Percentiles rank a stretch among this genome's conserved stretches.
These are phyloP conservation scores for Callyntrura guangdongensis DNA, from an alignment of 2,888 invertebrate species.

Conservation along the genomic window DNA sequence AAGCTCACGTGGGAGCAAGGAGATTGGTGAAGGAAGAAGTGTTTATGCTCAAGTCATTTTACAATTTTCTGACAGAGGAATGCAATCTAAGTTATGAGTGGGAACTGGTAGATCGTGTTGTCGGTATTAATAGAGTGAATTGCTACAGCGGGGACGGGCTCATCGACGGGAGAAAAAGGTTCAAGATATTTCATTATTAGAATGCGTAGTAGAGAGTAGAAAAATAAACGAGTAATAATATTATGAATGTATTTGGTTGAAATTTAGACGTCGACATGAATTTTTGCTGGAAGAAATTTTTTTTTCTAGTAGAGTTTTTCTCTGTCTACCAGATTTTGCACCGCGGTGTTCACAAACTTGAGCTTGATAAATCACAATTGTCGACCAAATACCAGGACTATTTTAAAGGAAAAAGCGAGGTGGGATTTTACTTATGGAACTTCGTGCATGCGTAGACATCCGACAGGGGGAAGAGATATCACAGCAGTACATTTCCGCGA, in stretches of 20 bases:
- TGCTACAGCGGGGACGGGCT: slow-evolving; percentile 77
- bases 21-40: slow-evolving; percentile 53
- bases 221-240: neutral
- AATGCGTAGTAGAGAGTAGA: neutral
- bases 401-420: slow-evolving; percentile 69
- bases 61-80: slow-evolving; percentile 73
- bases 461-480: slow-evolving; percentile 72
- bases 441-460: slow-evolving; percentile 69
- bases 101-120: slow-evolving; percentile 68
- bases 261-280: no score
- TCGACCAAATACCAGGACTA: slow-evolving; percentile 75
- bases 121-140: slow-evolving; percentile 78
- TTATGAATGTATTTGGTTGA: neutral
- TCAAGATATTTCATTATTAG: neutral
- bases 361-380: slow-evolving; percentile 80
- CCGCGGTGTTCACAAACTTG: slow-evolving; percentile 72
- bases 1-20: slow-evolving; percentile 69
- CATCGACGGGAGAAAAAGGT: slow-evolving; percentile 75
- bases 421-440: slow-evolving; percentile 54
- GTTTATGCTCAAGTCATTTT: slow-evolving; percentile 69
- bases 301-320: no score
- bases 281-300: neutral
- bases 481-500: slow-evolving; percentile 73
- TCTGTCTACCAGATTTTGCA: slow-evolving; percentile 65
- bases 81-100: slow-evolving; percentile 72